Base-by-base conservation (phyloP, 92 coral and sea anemone species). In the Porites evermanni region DNA sequence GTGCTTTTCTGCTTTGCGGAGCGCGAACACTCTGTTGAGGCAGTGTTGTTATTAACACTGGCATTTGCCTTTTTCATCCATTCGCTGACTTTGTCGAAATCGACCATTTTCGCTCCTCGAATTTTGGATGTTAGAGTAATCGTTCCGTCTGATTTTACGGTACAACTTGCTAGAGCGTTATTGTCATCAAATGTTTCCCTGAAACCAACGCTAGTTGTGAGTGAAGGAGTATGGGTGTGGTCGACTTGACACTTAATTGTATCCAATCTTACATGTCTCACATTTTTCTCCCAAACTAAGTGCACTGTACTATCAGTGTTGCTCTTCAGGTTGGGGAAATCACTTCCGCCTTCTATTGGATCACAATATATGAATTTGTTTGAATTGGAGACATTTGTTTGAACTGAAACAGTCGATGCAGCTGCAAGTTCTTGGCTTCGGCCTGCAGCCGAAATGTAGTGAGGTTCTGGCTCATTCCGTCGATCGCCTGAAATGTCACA, bases 11-110 rank as follows among this genome's bases (percentile, higher is more conserved):
- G 13, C 61, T 56, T 56, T 56, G 16, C 12, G 61, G 61, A 56
- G 16, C 16, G 61, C 61, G 8, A 56, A 9, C 14, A 9, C 16
- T 56, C 61, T 10, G 61, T 8, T 12, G 61, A 8, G 16, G 17
- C 61, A 56, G 12, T 14, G 61, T 56, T 56, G 12, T 14, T 12
- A 4, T 56, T 56, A 11, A 2, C 61, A 56, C 13, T 11, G 13
- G 3, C 8, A 11, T 56, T 56, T 56, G 17, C 17, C 61, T 56
- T 56, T 63, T 78, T 78, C 32, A 78, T 10, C 71, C 82, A 78
- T 21, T 78, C 70, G 17, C 82, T 78, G 12, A 78, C 59, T 32
- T 78, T 58, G 29, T 78, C 82, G 68, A 80, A 80, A 13, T 66
- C 51, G 19, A 67, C 17, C 18, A 80, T 52, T 20, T 68, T 67